phyloP scores from a whole-genome alignment of 2,797 vertebrate genomes.

The Gymnoscopelus braueri region DNA sequence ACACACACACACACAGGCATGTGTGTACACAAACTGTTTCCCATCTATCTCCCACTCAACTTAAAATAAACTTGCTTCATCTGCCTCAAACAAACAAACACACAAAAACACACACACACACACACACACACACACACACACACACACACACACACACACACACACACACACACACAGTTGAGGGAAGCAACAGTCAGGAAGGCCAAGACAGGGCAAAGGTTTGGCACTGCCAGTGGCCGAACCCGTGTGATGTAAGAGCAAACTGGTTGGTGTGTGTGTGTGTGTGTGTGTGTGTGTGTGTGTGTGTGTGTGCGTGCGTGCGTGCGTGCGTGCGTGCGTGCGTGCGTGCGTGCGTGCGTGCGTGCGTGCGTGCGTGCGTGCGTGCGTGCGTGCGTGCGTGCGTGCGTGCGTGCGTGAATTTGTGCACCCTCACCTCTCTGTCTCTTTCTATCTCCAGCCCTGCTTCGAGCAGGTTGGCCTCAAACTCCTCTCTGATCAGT shows the following conservation, averaged over 20 bases:
- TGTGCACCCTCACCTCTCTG: slow-evolving; percentile 83
- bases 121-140: slow-evolving; percentile 23
- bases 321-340: background rate
- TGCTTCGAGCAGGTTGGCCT: slow-evolving; percentile 86
- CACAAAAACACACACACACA: background rate
- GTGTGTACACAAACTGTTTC: too few species aligned
- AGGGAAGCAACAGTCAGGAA: too few species aligned
- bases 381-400: background rate
- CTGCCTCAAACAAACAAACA: too few species aligned
- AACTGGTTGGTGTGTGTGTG: background rate
- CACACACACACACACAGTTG: slow-evolving; percentile 19
- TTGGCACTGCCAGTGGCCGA: background rate
- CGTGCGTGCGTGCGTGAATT: background rate
- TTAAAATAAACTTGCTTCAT: too few species aligned
- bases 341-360: background rate
- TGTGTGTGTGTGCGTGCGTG: background rate
- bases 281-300: background rate
- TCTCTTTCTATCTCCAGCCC: slow-evolving; percentile 95
- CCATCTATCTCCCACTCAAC: too few species aligned
- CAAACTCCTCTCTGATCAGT: slow-evolving; percentile 91
- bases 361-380: background rate
- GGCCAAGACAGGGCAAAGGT: too few species aligned
- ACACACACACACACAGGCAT: too few species aligned
- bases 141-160: slow-evolving; percentile 64
- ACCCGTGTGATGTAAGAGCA: background rate